Base-by-base conservation (phyloP, 1,140 invertebrate genomes). In the Palaemon carinicauda region DNA sequence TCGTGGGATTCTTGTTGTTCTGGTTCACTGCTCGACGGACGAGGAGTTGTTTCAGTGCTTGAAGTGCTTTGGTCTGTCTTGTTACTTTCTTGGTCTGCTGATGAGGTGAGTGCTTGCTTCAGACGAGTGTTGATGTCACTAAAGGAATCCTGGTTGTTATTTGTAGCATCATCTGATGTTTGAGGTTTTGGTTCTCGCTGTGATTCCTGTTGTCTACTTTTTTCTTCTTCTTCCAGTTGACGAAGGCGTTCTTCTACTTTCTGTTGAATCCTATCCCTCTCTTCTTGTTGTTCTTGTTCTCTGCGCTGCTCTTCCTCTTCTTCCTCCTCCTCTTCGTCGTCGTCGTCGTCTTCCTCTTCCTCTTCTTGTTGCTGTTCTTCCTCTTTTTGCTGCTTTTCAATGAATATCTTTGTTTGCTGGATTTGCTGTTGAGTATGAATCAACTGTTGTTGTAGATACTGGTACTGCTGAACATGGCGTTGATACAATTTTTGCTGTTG, bases 81-180 rank as follows among this genome's bases (percentile, higher is more conserved):
- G 3, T 52, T 52, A 15, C n/a, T 52, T 15, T 71, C 41, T 73
- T 71, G 27, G 52, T 51, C 69, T 71, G 9, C 74, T 9, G 51
- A 15, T 21, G 60, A 24, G n/a, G 4, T 31, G 29, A 86, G n/a
- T 1, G 51, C 84, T 80, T 74, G 50, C 7, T 56, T 50, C 4
- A 86, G 84, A 52, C 80, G 84, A 5, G 15, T 21, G 65, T 86
- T 86, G 51, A 86, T 86, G 65, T 71, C n/a, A 33, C 17, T 56
- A n/a, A 86, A 86, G 15, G 65, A 29, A 27, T 80, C 51, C 9
- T 54, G 24, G 69, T 74, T 65, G 54, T 41, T 80, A 7, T 53
- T 53, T 53, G 15, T 24, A n/a, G 41, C 12, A 41, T 41, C 41
- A 41, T 41, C 21, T 51, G 51, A 50, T 78, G 51, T 3, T 73